Conservation (phyloP, 1,140 invertebrate genomes). For the Dendroctonus valens region DNA sequence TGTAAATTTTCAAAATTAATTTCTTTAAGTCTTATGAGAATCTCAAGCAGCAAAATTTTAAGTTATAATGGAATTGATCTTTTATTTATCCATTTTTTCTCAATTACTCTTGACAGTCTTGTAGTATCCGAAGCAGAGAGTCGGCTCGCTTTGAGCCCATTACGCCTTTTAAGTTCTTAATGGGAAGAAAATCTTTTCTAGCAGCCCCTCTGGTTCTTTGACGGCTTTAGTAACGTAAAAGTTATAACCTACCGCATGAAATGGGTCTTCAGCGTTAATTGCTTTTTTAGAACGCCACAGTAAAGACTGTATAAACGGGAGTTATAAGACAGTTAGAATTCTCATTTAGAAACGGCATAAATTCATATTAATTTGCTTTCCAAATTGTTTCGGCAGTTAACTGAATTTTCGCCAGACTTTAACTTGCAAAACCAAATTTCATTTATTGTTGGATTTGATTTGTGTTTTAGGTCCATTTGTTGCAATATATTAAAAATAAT, state of each 20-base stretch:
- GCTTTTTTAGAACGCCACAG: not conserved
- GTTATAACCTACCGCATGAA: not conserved
- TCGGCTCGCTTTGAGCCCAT: conserved; percentile 1
- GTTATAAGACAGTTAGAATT: not conserved
- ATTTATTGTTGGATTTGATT: not conserved
- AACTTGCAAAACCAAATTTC: not conserved
- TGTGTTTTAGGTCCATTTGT: too few relatives aligned
- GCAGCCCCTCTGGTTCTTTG: not conserved
- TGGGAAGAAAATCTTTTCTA: conserved; percentile 7
- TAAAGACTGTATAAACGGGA: not conserved
- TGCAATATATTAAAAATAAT: too few relatives aligned
- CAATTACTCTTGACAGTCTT: not conserved
- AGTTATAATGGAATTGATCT: not conserved
- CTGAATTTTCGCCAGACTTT: not conserved
- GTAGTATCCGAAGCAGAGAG: not conserved
- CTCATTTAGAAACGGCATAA: not conserved
- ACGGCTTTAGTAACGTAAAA: not conserved
- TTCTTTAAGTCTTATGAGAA: too few relatives aligned
- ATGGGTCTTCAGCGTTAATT: conserved; percentile 7
- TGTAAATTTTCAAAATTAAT: too few relatives aligned
- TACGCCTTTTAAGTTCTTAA: conserved; percentile 12
- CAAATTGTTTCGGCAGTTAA: not conserved
- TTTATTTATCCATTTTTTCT: conserved; percentile 2
- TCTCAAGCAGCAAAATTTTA: too few relatives aligned
- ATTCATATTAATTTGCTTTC: not conserved